Evolutionary conservation across 2,888 invertebrate genomes (phyloP).

Genomic region (Ferrisia virgata): DNA sequence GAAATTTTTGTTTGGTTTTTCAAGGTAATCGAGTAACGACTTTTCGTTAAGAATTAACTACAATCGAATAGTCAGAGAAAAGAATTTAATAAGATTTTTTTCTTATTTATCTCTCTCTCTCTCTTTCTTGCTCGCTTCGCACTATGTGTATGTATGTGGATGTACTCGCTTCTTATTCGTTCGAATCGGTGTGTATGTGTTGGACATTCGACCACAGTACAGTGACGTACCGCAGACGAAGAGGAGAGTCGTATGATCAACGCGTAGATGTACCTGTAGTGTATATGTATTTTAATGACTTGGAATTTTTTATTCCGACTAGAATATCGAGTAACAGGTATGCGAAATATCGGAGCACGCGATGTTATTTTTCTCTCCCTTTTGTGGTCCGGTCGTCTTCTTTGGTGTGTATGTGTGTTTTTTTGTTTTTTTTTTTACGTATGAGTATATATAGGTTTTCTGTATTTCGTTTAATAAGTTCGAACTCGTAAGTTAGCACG

Average conservation of each 20-base stretch:
- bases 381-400: neutral
- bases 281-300: conserved; percentile 5
- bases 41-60: conserved; percentile 30
- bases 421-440: neutral
- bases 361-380: neutral
- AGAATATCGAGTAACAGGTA: conserved; percentile 31
- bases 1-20: conserved; percentile 30
- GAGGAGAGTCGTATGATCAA: neutral
- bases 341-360: conserved; percentile 33
- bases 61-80: conserved; percentile 28
- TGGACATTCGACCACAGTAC: neutral
- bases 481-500: neutral
- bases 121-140: neutral
- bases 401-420: neutral
- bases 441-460: too few species aligned
- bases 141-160: neutral
- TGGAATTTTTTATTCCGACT: conserved; percentile 16
- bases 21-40: conserved; percentile 23
- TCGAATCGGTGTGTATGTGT: neutral
- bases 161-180: neutral
- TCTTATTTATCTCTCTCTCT: neutral
- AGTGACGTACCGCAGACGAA: neutral
- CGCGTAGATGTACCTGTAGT: neutral
- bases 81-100: conserved; percentile 22
- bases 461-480: neutral